Base-by-base conservation (phyloP, 1,140 invertebrate species). In the Spodoptera frugiperda region DNA sequence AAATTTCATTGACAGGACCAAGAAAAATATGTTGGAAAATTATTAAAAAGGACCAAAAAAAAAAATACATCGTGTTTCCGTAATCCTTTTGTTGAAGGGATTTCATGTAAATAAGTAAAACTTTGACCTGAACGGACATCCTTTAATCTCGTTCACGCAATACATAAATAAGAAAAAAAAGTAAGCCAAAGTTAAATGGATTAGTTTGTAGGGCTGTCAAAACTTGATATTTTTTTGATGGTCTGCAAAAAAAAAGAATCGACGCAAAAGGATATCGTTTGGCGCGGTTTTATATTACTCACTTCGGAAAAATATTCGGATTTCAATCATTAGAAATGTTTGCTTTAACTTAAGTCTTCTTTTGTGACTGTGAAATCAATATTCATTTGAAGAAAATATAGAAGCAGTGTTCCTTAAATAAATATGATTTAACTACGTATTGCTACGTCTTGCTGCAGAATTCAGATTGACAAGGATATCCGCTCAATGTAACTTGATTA, bases 121-220 rank as follows among this genome's bases (percentile, higher is more conserved):
- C 57, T 61, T 61, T 61, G 57, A 61, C 57, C 15, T 30, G 33
- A 30, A 15, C 54, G n/a, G 57, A 61, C 30, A 61, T 33, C 15
- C 57, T 39, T 44, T 33, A 61, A 19, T 61, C 57, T 44, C 12
- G 15, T 61, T 44, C 33, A 44, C 57, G 57, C 9, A 61, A 39
- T 44, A 17, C 57, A 33, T 44, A 61, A 61, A 61, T 39, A 61
- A 61, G 57, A 61, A 61, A 61, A 61, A 57, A 44, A 57, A 44
- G 49, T 53, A 17, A 61, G 39, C 6, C 11, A 15, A 61, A 44
- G 8, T 15, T 6, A 59, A 21, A 6, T n/a, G 55, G 25, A 39
- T 59, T 59, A 59, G 25, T 59, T 59, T 33, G 25, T 59, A 33
- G 55, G 25, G 25, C 55, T 61, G 57, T 61, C 57, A 57, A 14